Conservation (phyloP, 2,888 invertebrate genomes). For the Eupithecia inturbata region DNA sequence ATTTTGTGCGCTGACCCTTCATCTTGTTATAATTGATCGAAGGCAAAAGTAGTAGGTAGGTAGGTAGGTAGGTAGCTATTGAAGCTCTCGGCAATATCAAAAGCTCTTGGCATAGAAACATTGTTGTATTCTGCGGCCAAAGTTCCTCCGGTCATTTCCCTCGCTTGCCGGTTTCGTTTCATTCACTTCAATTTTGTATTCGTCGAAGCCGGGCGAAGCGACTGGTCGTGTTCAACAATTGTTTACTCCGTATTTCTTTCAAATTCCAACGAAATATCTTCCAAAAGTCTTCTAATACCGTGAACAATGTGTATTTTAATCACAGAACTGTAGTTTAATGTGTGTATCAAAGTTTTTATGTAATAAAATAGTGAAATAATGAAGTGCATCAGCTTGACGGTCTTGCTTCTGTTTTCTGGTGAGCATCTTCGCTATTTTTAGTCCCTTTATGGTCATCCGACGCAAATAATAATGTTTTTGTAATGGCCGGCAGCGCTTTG, state of each 20-base stretch:
- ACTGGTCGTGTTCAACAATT: slow-evolving; percentile 49
- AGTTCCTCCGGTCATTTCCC: slow-evolving; percentile 44
- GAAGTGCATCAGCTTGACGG: slow-evolving; percentile 56
- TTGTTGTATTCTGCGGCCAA: slow-evolving; percentile 24
- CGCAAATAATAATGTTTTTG: slow-evolving; percentile 70
- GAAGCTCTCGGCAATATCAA: slow-evolving; percentile 51
- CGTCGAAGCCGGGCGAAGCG: slow-evolving; percentile 43
- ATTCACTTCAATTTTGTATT: not conserved
- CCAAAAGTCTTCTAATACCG: slow-evolving; percentile 53
- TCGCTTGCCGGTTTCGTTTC: slow-evolving; percentile 8
- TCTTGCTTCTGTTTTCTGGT: slow-evolving; percentile 74
- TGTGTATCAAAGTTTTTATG: slow-evolving; percentile 48
- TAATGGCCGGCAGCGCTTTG: slow-evolving; percentile 57
- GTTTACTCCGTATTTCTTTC: slow-evolving; percentile 56
- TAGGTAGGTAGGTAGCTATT: no score
- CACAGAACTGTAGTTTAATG: slow-evolving; percentile 36
- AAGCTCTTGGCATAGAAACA: slow-evolving; percentile 49
- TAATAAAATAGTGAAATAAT: slow-evolving; percentile 66
- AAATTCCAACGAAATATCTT: slow-evolving; percentile 55
- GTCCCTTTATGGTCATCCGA: slow-evolving; percentile 64
- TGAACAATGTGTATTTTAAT: slow-evolving; percentile 54
- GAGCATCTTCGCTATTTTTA: slow-evolving; percentile 65
- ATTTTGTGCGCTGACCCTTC: no score
- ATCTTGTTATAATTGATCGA: no score
- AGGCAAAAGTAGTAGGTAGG: no score